Evolutionary conservation across 2,797 vertebrate species (phyloP).

Genomic region (Miichthys miiuy): DNA sequence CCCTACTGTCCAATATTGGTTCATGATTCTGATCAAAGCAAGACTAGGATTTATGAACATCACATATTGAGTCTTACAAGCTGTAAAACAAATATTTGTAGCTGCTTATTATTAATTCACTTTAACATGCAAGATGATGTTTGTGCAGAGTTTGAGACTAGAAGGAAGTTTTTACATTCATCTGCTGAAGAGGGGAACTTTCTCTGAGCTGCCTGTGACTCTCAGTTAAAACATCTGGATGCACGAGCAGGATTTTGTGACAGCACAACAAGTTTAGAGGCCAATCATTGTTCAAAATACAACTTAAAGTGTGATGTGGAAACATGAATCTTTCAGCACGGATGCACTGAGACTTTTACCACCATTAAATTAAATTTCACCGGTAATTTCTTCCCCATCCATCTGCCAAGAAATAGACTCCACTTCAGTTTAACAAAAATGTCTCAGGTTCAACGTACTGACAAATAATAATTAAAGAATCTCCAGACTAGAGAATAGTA

Average conservation of each 20-base stretch:
- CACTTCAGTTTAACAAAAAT: not conserved
- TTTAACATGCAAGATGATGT: not conserved
- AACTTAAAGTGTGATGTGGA: not conserved
- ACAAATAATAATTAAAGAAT: not conserved
- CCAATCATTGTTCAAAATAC: not conserved
- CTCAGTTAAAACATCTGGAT: not conserved
- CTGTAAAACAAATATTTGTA: not conserved
- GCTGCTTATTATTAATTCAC: not conserved
- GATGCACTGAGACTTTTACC: not conserved
- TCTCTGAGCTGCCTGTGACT: not conserved
- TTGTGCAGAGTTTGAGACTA: not conserved
- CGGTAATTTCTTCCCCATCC: not conserved
- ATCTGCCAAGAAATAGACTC: not conserved
- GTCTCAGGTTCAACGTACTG: not conserved
- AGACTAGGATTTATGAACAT: not conserved
- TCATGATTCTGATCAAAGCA: not conserved
- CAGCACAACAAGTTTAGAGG: not conserved
- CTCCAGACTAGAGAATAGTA: not conserved
- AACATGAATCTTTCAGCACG: not conserved
- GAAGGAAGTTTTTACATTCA: too few relatives aligned
- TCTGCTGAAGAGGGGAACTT: too few relatives aligned
- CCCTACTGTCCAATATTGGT: constrained; percentile 42
- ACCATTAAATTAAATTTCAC: too few relatives aligned
- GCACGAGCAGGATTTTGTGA: not conserved
- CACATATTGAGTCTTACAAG: not conserved